Percentiles rank a stretch among this genome's conserved stretches.
phyloP scores from a whole-genome alignment of 2,888 invertebrate genomes.

The Brachypalpus laphriformis region DNA sequence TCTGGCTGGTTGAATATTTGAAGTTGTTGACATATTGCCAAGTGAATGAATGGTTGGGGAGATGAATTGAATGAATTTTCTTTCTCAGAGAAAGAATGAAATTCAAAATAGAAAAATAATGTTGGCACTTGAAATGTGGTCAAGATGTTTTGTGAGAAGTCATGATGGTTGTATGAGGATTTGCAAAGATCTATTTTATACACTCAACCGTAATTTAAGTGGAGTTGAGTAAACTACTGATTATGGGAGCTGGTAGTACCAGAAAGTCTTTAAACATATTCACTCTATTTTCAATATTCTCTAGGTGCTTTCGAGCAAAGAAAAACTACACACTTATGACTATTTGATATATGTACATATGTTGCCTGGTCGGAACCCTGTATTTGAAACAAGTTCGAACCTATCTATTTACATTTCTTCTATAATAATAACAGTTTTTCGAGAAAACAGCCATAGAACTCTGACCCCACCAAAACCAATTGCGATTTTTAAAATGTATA shows the following conservation, averaged over 20 bases:
- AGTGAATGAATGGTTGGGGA: conserved; percentile 56
- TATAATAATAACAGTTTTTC: too few species aligned
- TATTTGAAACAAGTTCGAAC: too few species aligned
- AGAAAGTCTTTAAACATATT: too few species aligned
- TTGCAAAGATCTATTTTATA: neutral
- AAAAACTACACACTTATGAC: neutral
- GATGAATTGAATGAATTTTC: conserved; percentile 45
- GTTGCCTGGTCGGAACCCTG: too few species aligned
- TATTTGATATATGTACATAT: too few species aligned
- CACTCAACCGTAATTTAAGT: neutral
- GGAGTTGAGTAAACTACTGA: neutral
- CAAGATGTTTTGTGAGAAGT: conserved; percentile 6
- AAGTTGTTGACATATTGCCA: conserved; percentile 72
- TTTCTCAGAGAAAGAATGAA: neutral
- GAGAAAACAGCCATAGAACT: too few species aligned
- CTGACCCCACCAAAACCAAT: too few species aligned
- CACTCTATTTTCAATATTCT: too few species aligned
- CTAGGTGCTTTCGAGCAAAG: too few species aligned
- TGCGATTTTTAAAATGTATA: too few species aligned
- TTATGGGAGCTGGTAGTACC: too few species aligned
- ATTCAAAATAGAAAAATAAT: conserved; percentile 2
- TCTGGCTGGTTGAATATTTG: conserved; percentile 52
- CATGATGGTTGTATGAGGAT: neutral
- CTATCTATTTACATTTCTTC: too few species aligned
- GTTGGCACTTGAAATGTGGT: conserved; percentile 32